A percentile compares a stretch with the other conserved stretches of the same genome.
Conservation (phyloP, 1,140 invertebrate species). For the Formica exsecta region DNA sequence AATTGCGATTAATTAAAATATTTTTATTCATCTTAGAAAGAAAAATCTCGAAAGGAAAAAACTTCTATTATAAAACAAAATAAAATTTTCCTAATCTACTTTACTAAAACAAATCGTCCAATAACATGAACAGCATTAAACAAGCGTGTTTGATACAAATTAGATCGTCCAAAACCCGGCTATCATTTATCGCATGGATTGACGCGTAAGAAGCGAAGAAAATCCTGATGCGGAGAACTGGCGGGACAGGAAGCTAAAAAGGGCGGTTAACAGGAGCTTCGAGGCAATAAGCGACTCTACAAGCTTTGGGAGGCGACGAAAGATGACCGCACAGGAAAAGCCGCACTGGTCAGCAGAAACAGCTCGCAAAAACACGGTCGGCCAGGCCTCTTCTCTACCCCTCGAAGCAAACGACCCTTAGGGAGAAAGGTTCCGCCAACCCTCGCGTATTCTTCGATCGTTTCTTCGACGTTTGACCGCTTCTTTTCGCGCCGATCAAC, state of each 20-base stretch:
- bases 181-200: conserved; percentile 42
- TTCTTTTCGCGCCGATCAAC: conserved; percentile 70
- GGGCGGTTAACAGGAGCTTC: conserved; percentile 84
- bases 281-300: conserved; percentile 85
- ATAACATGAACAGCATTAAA: conserved; percentile 19
- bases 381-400: conserved; percentile 73
- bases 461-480: conserved; percentile 67
- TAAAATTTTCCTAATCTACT: not conserved
- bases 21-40: not conserved
- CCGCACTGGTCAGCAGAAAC: conserved; percentile 85
- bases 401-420: conserved; percentile 66
- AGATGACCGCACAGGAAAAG: conserved; percentile 83
- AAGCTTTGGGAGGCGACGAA: conserved; percentile 85
- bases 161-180: conserved; percentile 41
- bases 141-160: conserved; percentile 35
- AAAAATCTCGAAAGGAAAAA: not conserved
- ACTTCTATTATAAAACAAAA: not conserved
- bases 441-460: conserved; percentile 65
- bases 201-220: conserved; percentile 58
- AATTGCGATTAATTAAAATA: conserved; percentile 12
- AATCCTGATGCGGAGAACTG: conserved; percentile 59
- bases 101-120: too few species aligned
- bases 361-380: conserved; percentile 83
- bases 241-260: conserved; percentile 78
- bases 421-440: conserved; percentile 69